Percentiles rank a stretch among this genome's conserved stretches.
Evolutionary conservation across 2,113 vertebrate genomes (phyloP).

Genomic region (Forbesichthys agassizii): DNA sequence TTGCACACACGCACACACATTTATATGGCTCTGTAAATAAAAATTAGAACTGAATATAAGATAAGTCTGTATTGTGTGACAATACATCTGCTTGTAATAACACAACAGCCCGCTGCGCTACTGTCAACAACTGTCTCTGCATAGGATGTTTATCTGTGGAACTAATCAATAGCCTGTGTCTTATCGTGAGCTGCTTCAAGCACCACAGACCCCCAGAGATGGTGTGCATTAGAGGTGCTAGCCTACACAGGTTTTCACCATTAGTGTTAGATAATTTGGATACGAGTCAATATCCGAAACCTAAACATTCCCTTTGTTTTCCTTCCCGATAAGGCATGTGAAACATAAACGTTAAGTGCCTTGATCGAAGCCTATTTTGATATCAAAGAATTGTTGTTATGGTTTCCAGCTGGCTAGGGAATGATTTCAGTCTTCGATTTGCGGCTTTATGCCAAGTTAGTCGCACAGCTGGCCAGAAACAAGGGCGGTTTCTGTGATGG

Average conservation of each 20-base stretch:
- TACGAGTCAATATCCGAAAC: not conserved
- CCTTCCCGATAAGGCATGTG: constrained; percentile 4
- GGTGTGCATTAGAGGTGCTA: too few relatives aligned
- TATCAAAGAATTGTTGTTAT: constrained; percentile 8
- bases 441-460: constrained; percentile 21
- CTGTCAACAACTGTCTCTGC: too few relatives aligned
- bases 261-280: too few relatives aligned
- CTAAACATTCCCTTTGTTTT: not conserved
- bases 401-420: not conserved
- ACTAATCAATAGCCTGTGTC: too few relatives aligned
- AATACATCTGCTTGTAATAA: too few relatives aligned
- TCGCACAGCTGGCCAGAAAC: constrained; percentile 21
- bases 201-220: too few relatives aligned
- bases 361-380: constrained; percentile 1
- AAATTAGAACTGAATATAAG: not conserved
- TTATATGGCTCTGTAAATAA: too few relatives aligned
- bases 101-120: too few relatives aligned
- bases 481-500: not conserved
- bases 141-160: too few relatives aligned
- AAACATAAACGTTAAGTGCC: not conserved
- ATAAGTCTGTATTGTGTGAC: not conserved
- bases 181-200: too few relatives aligned
- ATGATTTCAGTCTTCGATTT: constrained; percentile 18
- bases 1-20: not conserved
- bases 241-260: too few relatives aligned